Base-by-base conservation (phyloP, 1,140 invertebrate species). In the Trichonephila inaurata region DNA sequence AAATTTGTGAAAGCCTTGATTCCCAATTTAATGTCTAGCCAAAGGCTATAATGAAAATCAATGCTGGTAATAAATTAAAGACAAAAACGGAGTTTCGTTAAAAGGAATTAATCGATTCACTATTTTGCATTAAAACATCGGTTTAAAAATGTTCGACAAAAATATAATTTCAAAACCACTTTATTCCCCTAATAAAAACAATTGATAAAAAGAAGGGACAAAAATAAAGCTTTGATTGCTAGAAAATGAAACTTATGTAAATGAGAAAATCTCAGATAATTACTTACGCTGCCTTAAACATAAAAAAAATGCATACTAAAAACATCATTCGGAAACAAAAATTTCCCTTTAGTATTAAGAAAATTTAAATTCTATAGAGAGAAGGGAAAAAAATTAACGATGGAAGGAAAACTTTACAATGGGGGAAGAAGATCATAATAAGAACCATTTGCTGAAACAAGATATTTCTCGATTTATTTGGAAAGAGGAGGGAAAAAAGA, bases 391-490 rank as follows among this genome's bases (percentile, higher is more conserved):
- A 85, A 85, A 85, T 61, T 85, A 85, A 85, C 83, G 58, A 58
- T 24, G 83, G 24, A 85, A 85, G 60, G 44, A 85, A 61, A 21
- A n/a, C 83, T 28, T 60, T 28, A 85, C 24, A 85, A 83, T 51
- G 66, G 72, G 28, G 16, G 18, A 40, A 40, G 64, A 72, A 44
- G 40, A 44, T 24, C 51, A 60, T 69, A 60, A 69, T 72, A 51
- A 89, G 66, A 72, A 89, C 51, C 62, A 51, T 28, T 89, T 89
- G 28, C 66, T 51, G 64, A 72, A 77, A 89, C 86, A 64, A 88
- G 64, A 89, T 51, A 89, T 72, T 89, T 44, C 40, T 18, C 28
- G 88, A 72, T 89, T 89, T 89, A 89, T 89, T 77, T 77, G 58
- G 58, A 33, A 61, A 44, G 81, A 83, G 21, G 19, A 51, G 51